Percentiles rank a stretch among this genome's conserved stretches.
Conservation (phyloP, 92 coral and sea anemone genomes). For the Phenganax stokvisi region DNA sequence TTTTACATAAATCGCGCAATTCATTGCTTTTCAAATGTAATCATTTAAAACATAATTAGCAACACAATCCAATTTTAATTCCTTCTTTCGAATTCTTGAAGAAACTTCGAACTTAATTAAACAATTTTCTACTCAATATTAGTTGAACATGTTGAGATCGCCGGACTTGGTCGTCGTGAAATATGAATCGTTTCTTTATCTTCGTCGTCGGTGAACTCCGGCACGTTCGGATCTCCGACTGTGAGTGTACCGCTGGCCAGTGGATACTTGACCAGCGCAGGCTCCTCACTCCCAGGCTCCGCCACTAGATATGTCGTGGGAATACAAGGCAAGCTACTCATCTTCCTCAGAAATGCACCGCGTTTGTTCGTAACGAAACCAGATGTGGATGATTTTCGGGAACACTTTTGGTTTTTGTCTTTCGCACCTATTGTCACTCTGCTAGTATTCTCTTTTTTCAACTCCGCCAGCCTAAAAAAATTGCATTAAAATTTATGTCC, state of each 20-base stretch:
- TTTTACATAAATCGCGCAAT: no score
- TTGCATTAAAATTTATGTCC: no score
- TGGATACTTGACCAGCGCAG: conserved; percentile 85
- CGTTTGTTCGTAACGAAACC: conserved; percentile 76
- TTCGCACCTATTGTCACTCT: background rate
- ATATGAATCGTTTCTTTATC: conserved; percentile 92
- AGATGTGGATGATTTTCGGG: conserved; percentile 30
- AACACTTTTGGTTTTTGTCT: background rate
- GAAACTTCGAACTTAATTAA: no score
- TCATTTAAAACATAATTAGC: no score
- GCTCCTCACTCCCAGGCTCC: conserved; percentile 77
- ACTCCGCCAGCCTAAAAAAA: background rate
- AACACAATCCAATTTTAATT: no score
- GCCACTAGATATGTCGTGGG: conserved; percentile 97
- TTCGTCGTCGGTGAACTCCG: conserved; percentile 91
- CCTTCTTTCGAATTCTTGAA: no score
- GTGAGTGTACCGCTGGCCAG: conserved; percentile 54
- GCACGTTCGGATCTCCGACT: conserved; percentile 24
- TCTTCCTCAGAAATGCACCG: conserved; percentile 70
- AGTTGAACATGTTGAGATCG: conserved; percentile 68
- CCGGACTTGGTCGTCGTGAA: conserved; percentile 93
- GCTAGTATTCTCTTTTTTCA: background rate
- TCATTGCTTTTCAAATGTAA: no score
- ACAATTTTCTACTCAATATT: background rate
- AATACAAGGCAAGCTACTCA: conserved; percentile 87